phyloP scores from a whole-genome alignment of 2,888 invertebrate species.

The Erynnis tages region DNA sequence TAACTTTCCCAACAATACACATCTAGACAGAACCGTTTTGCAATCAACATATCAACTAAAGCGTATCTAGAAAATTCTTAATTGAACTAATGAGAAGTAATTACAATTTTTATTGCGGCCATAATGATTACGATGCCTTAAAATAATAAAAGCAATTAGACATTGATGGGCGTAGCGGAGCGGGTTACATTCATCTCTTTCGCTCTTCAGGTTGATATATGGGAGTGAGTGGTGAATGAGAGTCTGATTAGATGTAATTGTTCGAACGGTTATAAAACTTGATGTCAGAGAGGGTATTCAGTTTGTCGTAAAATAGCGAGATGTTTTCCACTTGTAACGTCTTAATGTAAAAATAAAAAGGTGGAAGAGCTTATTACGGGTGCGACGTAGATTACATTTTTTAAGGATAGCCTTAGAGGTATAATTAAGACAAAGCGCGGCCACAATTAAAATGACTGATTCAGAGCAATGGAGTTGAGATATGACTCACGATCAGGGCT shows the following conservation, averaged over 20 bases:
- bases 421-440: conserved; percentile 22
- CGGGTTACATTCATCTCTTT: conserved; percentile 57
- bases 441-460: conserved; percentile 64
- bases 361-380: conserved; percentile 20
- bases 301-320: conserved; percentile 76
- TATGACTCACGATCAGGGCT: conserved; percentile 47
- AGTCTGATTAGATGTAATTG: conserved; percentile 77
- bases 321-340: conserved; percentile 59
- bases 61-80: conserved; percentile 81
- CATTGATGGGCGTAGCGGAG: conserved; percentile 75
- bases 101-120: conserved; percentile 80
- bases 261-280: conserved; percentile 80
- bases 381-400: conserved; percentile 31
- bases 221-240: conserved; percentile 47
- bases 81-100: conserved; percentile 82
- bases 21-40: conserved; percentile 59
- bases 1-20: conserved; percentile 70
- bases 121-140: conserved; percentile 82
- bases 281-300: conserved; percentile 76
- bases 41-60: conserved; percentile 76
- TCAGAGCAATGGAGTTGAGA: conserved; percentile 54
- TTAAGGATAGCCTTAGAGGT: conserved; percentile 18
- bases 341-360: conserved; percentile 45
- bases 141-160: conserved; percentile 82
- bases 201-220: conserved; percentile 40